phyloP scores from a whole-genome alignment of 2,113 vertebrate species.

The Ceuthmochares aereus region DNA sequence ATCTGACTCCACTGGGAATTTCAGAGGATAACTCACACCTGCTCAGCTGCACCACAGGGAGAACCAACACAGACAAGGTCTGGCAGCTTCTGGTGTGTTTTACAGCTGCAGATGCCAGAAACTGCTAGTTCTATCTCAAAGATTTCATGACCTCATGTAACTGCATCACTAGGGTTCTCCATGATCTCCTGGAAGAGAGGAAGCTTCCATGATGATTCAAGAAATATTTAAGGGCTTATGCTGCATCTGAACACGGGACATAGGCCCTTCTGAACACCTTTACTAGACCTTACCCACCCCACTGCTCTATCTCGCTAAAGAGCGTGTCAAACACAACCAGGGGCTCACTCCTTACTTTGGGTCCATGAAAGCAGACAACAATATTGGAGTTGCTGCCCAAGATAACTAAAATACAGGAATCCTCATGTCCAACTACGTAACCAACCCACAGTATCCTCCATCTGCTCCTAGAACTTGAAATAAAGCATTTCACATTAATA shows the following conservation, averaged over 20 bases:
- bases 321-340: fast-evolving
- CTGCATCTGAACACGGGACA: neutral
- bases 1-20: neutral
- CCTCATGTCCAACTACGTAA: neutral
- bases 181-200: neutral
- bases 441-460: neutral
- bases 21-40: constrained; percentile 27
- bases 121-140: neutral
- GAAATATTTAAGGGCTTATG: neutral
- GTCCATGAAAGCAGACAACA: neutral
- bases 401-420: neutral
- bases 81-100: neutral
- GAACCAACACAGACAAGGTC: neutral
- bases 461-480: neutral
- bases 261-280: neutral
- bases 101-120: constrained; percentile 27
- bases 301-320: neutral
- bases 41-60: constrained; percentile 6
- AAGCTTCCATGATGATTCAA: neutral
- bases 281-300: neutral
- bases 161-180: neutral
- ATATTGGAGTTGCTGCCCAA: neutral
- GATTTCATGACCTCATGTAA: neutral
- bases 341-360: neutral
- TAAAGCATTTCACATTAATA: neutral